phyloP scores from a whole-genome alignment of 2,113 vertebrate species.

The Callipepla californica region DNA sequence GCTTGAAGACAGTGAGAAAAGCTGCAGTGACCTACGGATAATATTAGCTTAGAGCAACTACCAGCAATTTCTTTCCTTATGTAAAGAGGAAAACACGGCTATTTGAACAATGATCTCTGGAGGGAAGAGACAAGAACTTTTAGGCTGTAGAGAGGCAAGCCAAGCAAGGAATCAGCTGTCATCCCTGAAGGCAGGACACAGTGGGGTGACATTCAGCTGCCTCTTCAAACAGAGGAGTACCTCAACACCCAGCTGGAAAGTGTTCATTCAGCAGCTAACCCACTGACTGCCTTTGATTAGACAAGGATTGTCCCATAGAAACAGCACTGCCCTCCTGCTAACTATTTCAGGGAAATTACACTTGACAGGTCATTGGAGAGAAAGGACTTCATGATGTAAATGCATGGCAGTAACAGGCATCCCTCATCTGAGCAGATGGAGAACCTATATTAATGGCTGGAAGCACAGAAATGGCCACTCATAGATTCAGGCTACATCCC shows the following conservation, averaged over 20 bases:
- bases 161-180: background rate
- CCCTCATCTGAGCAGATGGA: background rate
- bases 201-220: background rate
- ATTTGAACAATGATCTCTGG: background rate
- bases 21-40: background rate
- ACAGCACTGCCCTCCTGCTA: background rate
- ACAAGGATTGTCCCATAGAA: background rate
- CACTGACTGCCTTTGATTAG: background rate
- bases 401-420: background rate
- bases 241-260: background rate
- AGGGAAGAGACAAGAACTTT: background rate
- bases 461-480: accelerated
- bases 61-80: background rate
- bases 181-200: background rate
- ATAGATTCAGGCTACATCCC: accelerated
- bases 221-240: background rate
- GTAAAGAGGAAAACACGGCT: background rate
- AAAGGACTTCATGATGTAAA: background rate
- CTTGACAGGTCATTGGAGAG: background rate
- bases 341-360: background rate
- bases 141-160: background rate
- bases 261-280: background rate
- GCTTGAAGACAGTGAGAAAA: background rate
- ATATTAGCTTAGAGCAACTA: background rate
- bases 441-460: background rate